A percentile compares a stretch with the other conserved stretches of the same genome.
Conservation (phyloP, 2,888 invertebrate genomes). For the Andricus curvator region DNA sequence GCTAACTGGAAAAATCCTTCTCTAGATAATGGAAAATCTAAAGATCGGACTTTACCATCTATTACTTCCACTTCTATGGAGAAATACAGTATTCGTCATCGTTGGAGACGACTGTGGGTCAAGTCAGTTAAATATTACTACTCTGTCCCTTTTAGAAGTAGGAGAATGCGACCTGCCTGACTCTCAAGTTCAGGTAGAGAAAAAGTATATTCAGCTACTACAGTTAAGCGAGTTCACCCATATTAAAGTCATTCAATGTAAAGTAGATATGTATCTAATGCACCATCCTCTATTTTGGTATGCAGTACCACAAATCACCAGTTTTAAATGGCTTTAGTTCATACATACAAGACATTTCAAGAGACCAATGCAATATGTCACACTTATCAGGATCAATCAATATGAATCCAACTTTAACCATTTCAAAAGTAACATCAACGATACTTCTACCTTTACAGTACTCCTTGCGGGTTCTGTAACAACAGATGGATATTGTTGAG, state of each 20-base stretch:
- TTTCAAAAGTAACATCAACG: too few relatives aligned
- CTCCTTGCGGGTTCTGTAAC: slow-evolving; percentile 12
- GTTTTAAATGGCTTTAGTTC: not conserved
- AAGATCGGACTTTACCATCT: too few relatives aligned
- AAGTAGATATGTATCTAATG: slow-evolving; percentile 8
- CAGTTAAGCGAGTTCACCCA: slow-evolving; percentile 11
- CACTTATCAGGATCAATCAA: too few relatives aligned
- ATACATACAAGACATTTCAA: too few relatives aligned
- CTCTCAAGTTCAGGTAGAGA: not conserved
- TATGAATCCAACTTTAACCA: too few relatives aligned
- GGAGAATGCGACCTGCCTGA: slow-evolving; percentile 41
- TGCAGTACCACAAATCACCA: slow-evolving; percentile 1
- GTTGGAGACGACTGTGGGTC: slow-evolving; percentile 45
- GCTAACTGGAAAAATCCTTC: too few relatives aligned
- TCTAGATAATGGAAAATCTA: too few relatives aligned
- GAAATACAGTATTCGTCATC: slow-evolving; percentile 38
- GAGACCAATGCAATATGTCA: too few relatives aligned
- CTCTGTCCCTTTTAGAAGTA: slow-evolving; percentile 43
- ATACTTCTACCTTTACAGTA: not conserved
- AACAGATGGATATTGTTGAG: slow-evolving; percentile 40
- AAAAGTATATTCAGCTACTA: slow-evolving; percentile 29
- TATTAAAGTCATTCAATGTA: slow-evolving; percentile 9
- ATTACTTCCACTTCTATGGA: too few relatives aligned
- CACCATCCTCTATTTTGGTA: slow-evolving; percentile 10
- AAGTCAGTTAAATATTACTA: slow-evolving; percentile 43